phyloP scores from a whole-genome alignment of 2,113 vertebrate species.

The Microtus pennsylvanicus region DNA sequence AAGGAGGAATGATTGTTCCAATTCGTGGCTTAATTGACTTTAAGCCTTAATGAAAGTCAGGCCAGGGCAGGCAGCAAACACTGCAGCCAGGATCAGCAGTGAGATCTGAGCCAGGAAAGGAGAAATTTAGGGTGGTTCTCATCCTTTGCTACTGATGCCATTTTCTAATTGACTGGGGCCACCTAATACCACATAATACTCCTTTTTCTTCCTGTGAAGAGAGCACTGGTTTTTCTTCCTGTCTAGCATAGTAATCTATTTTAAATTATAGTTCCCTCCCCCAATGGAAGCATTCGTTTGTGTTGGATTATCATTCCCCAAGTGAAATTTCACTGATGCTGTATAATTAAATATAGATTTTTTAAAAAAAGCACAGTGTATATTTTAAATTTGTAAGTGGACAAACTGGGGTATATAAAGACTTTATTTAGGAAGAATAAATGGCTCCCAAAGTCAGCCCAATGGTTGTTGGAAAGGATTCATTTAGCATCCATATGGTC shows the following conservation, averaged over 20 bases:
- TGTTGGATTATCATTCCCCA: conserved; percentile 79
- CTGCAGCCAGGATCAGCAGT: conserved; percentile 84
- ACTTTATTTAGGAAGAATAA: conserved; percentile 63
- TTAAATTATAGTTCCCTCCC: conserved; percentile 82
- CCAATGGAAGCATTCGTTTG: conserved; percentile 82
- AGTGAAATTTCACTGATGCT: conserved; percentile 73
- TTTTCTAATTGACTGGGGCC: conserved; percentile 82
- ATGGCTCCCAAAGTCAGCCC: rapidly evolving
- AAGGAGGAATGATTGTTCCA: conserved; percentile 96
- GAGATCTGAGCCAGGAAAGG: conserved; percentile 70
- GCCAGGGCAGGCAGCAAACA: conserved; percentile 86
- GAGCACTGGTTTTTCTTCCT: conserved; percentile 71
- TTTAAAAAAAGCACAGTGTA: conserved; percentile 34
- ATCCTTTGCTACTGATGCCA: conserved; percentile 83
- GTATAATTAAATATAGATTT: conserved; percentile 71
- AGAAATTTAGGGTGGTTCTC: conserved; percentile 79
- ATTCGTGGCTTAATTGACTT: conserved; percentile 96
- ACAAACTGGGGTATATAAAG: conserved; percentile 37
- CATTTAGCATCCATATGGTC: not conserved
- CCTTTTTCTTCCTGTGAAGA: conserved; percentile 74
- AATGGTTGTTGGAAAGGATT: not conserved
- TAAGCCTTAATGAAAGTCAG: conserved; percentile 94
- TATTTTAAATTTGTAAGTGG: conserved; percentile 72
- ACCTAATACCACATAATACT: conserved; percentile 77
- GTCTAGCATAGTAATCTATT: conserved; percentile 74